Conservation (phyloP, 2,888 invertebrate genomes). For the Zootermopsis nevadensis region DNA sequence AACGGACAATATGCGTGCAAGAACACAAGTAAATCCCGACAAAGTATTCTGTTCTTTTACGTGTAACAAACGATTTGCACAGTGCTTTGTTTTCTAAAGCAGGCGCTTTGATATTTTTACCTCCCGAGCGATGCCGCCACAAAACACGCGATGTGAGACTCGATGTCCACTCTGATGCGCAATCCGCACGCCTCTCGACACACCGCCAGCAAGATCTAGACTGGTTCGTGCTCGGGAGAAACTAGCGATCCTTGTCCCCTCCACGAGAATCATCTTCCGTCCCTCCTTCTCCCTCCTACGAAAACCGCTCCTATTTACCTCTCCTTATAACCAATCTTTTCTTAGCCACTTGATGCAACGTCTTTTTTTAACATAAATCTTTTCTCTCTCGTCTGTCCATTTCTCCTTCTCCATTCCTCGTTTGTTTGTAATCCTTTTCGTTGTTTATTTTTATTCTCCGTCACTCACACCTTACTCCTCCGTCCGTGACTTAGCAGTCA, state of each 20-base stretch:
- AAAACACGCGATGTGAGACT: not conserved
- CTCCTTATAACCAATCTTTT: slow-evolving; percentile 28
- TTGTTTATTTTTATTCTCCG: slow-evolving; percentile 33
- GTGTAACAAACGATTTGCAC: not conserved
- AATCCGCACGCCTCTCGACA: not conserved
- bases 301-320: slow-evolving; percentile 35
- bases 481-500: not conserved
- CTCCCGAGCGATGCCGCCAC: not conserved
- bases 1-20: not conserved
- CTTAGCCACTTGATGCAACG: slow-evolving; percentile 47
- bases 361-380: slow-evolving; percentile 43
- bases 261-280: not conserved
- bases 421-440: slow-evolving; percentile 25
- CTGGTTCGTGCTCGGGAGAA: slow-evolving; percentile 18
- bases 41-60: too few relatives aligned
- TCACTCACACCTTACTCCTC: not conserved
- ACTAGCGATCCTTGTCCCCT: slow-evolving; percentile 10
- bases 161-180: not conserved
- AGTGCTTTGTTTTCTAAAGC: not conserved
- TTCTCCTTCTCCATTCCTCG: not conserved
- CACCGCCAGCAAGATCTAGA: slow-evolving; percentile 20
- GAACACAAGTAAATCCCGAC: too few relatives aligned
- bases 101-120: not conserved
- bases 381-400: not conserved
- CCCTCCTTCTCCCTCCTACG: slow-evolving; percentile 24